phyloP scores from a whole-genome alignment of 1,140 invertebrate genomes.

The Drosophila watanabei region DNA sequence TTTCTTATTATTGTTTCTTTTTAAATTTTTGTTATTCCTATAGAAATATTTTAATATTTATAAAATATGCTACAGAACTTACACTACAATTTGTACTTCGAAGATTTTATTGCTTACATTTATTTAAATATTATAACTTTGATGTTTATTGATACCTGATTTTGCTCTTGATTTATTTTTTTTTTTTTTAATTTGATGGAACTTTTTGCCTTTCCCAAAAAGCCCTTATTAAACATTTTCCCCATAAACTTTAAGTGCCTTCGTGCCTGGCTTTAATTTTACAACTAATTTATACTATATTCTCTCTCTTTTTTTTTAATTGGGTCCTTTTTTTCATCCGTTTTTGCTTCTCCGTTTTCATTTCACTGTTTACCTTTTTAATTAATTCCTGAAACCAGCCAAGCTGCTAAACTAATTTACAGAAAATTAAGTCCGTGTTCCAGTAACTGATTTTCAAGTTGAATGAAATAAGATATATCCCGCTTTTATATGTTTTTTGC shows the following conservation, averaged over 20 bases:
- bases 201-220: neutral
- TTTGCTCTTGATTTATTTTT: neutral
- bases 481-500: no score
- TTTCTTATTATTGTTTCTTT: neutral
- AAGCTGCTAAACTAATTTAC: conserved; percentile 5
- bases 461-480: neutral
- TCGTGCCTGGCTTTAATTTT: conserved; percentile 2
- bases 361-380: conserved; percentile 16
- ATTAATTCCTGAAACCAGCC: conserved; percentile 8
- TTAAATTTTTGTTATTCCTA: neutral
- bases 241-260: conserved; percentile 4
- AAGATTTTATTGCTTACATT: neutral
- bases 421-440: neutral
- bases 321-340: neutral
- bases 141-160: neutral
- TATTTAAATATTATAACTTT: neutral
- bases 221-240: neutral
- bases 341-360: conserved; percentile 5
- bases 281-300: conserved; percentile 7
- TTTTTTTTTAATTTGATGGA: no score
- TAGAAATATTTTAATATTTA: neutral
- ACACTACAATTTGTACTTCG: no score
- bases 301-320: neutral
- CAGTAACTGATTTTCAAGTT: conserved; percentile 7
- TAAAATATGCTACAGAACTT: no score